These are phyloP conservation scores for Halcyon senegalensis DNA, from an alignment of 2,113 vertebrate species.

Conservation along the genomic window DNA sequence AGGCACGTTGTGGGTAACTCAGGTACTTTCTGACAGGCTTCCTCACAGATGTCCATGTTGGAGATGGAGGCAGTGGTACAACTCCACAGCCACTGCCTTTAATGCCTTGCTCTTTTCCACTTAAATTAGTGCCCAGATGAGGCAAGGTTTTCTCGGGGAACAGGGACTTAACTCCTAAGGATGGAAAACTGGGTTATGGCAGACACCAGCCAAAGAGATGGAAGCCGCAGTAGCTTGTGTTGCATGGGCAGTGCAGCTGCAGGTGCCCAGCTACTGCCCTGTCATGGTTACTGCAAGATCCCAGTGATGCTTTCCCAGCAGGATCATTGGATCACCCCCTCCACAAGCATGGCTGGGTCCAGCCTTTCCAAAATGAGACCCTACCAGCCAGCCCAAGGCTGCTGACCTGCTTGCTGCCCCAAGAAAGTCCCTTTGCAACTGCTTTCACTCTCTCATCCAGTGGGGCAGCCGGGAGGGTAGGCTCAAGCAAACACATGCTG, in stretches of 20 bases:
- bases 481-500: not conserved
- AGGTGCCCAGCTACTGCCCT: fast-evolving
- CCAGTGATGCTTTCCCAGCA: not conserved
- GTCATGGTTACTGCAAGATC: fast-evolving
- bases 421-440: not conserved
- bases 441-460: not conserved
- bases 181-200: not conserved
- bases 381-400: not conserved
- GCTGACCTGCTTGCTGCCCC: not conserved
- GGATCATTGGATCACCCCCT: not conserved
- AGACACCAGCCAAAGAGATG: not conserved
- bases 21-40: not conserved
- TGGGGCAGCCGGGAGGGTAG: not conserved
- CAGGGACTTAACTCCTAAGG: not conserved
- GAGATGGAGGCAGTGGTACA: too few species aligned
- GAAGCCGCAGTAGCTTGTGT: not conserved
- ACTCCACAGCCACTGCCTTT: not conserved
- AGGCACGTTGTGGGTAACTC: not conserved
- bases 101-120: not conserved
- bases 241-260: fast-evolving
- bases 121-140: too few species aligned
- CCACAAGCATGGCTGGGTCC: not conserved
- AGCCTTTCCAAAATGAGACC: fast-evolving
- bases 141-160: fast-evolving
- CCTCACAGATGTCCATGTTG: fast-evolving